A percentile compares a stretch with the other conserved stretches of the same genome.
phyloP scores from a whole-genome alignment of 2,888 invertebrate genomes.

The Andrena bicolor region DNA sequence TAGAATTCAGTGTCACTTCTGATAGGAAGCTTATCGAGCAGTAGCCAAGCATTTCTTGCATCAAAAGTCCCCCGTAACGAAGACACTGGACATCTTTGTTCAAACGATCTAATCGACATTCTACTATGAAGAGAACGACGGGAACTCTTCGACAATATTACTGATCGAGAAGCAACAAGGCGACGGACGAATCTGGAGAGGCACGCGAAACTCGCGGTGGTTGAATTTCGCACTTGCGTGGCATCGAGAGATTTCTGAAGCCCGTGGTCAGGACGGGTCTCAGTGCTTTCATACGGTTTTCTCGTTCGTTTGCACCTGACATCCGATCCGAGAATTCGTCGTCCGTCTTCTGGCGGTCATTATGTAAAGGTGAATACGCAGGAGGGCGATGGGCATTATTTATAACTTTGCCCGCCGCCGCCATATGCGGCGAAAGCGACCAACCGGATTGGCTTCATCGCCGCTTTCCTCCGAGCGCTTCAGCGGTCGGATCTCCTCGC shows the following conservation, averaged over 20 bases:
- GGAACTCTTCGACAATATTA: background rate
- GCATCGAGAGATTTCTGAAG: conserved; percentile 34
- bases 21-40: background rate
- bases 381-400: conserved; percentile 66
- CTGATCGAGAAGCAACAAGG: background rate
- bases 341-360: conserved; percentile 55
- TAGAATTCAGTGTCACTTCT: background rate
- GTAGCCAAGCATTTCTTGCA: no score
- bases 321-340: conserved; percentile 64
- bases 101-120: background rate
- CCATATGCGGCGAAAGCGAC: conserved; percentile 62
- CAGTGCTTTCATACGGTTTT: conserved; percentile 34
- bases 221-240: conserved; percentile 41
- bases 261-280: background rate
- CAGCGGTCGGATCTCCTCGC: conserved; percentile 3
- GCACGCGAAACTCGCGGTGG: conserved; percentile 6
- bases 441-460: conserved; percentile 63
- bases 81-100: background rate
- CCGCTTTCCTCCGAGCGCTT: conserved; percentile 50
- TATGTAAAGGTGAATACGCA: conserved; percentile 66
- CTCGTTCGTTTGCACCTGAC: conserved; percentile 47
- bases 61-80: no score
- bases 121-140: no score
- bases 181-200: background rate
- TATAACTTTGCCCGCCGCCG: conserved; percentile 63